Percentiles rank a stretch among this genome's conserved stretches.
These are phyloP conservation scores for Spizella passerina DNA, from an alignment of 2,797 vertebrate genomes.

Conservation along the genomic window DNA sequence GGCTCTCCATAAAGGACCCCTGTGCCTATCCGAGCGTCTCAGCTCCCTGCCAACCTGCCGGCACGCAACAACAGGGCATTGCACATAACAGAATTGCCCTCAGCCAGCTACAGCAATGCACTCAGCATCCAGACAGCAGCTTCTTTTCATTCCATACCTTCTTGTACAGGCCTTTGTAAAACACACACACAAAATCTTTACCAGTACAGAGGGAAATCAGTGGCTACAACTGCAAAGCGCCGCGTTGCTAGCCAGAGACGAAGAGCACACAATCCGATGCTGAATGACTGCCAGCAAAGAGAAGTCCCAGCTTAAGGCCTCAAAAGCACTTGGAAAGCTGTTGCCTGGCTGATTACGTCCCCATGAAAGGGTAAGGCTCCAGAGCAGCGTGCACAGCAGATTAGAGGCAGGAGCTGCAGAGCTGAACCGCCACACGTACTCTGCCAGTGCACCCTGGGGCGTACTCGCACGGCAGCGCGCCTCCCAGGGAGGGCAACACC, in stretches of 20 bases:
- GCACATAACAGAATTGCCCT: not conserved
- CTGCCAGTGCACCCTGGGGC: not conserved
- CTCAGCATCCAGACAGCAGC: not conserved
- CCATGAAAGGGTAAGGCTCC: not conserved
- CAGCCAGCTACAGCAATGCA: not conserved
- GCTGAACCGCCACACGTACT: not conserved
- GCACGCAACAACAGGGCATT: not conserved
- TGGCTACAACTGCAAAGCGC: not conserved
- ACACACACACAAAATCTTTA: not conserved
- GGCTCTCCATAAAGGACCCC: not conserved
- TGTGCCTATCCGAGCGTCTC: not conserved
- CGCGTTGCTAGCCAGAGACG: not conserved
- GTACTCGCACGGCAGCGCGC: fast-evolving
- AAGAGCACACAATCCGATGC: not conserved
- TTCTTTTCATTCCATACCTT: not conserved
- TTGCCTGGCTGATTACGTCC: not conserved
- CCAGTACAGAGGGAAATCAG: not conserved
- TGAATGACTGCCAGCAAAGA: not conserved
- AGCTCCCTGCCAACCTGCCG: not conserved
- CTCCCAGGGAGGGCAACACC: not conserved
- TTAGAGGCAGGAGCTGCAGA: not conserved
- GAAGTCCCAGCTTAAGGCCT: not conserved
- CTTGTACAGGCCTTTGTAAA: not conserved
- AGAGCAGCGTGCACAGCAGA: not conserved
- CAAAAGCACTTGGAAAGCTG: not conserved